These are phyloP conservation scores for Eristalinus sepulchralis DNA, from an alignment of 2,888 invertebrate species.

Conservation along the genomic window DNA sequence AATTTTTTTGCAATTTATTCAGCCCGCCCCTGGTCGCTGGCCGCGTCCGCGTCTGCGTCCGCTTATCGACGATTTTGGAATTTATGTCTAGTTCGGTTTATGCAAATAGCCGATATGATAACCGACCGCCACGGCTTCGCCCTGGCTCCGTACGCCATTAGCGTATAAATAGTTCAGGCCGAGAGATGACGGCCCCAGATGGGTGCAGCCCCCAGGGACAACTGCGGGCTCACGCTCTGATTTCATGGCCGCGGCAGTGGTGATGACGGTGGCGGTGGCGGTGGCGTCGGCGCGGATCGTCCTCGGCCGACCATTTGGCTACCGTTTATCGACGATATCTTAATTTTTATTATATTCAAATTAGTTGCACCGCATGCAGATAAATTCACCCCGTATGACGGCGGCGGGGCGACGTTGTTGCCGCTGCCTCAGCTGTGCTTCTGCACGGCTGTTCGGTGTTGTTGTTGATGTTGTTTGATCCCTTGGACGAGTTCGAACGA, in stretches of 20 bases:
- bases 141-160: constrained; percentile 23
- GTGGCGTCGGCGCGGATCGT: constrained; percentile 29
- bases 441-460: background rate
- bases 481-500: constrained; percentile 51
- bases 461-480: background rate
- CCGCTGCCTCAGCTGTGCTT: constrained; percentile 39
- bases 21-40: constrained; percentile 17
- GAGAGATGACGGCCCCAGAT: constrained; percentile 34
- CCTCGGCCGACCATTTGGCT: constrained; percentile 62
- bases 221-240: constrained; percentile 69
- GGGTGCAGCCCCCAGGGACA: constrained; percentile 57
- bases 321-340: constrained; percentile 71
- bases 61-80: constrained; percentile 58
- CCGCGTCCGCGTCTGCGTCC: background rate
- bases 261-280: too few species aligned
- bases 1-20: constrained; percentile 65
- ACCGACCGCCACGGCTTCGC: constrained; percentile 40
- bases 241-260: constrained; percentile 42
- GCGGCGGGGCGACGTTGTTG: background rate
- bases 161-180: constrained; percentile 47
- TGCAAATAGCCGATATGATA: constrained; percentile 70
- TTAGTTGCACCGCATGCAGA: constrained; percentile 68
- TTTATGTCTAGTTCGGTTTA: constrained; percentile 63
- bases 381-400: constrained; percentile 63
- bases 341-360: constrained; percentile 72